Conservation (phyloP, 2,888 invertebrate species). For the Nudaria mundana region DNA sequence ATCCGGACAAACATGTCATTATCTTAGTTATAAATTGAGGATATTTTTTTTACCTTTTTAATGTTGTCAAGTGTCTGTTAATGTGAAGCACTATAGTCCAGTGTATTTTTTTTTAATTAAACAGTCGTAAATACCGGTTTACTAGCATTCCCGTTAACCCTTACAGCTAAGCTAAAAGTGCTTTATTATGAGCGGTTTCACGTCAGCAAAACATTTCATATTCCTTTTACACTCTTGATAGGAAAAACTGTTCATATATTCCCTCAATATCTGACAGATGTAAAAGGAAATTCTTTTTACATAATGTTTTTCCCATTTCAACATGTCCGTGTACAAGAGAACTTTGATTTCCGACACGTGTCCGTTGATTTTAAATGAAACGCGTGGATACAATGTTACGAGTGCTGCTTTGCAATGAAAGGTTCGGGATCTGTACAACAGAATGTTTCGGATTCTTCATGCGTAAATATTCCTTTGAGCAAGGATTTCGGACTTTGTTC, state of each 20-base stretch:
- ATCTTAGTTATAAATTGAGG: too few relatives aligned
- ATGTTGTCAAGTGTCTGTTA: not conserved
- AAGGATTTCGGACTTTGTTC: not conserved
- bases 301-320: not conserved
- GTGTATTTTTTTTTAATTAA: too few relatives aligned
- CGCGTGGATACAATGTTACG: not conserved
- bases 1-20: not conserved
- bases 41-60: not conserved
- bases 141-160: too few relatives aligned
- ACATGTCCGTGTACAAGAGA: not conserved
- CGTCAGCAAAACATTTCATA: too few relatives aligned
- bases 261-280: too few relatives aligned
- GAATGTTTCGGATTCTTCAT: constrained; percentile 2
- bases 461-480: constrained; percentile 6
- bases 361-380: not conserved
- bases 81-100: too few relatives aligned
- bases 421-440: constrained; percentile 1
- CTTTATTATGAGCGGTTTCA: too few relatives aligned
- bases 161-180: too few relatives aligned
- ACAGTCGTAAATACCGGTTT: too few relatives aligned
- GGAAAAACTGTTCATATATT: too few relatives aligned
- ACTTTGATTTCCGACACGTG: not conserved
- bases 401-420: not conserved
- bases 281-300: too few relatives aligned
- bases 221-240: too few relatives aligned